Evolutionary conservation across 2,113 vertebrate species (phyloP), one percentile per base, ranked within the genome.

Genomic region (Excalfactoria chinensis): DNA sequence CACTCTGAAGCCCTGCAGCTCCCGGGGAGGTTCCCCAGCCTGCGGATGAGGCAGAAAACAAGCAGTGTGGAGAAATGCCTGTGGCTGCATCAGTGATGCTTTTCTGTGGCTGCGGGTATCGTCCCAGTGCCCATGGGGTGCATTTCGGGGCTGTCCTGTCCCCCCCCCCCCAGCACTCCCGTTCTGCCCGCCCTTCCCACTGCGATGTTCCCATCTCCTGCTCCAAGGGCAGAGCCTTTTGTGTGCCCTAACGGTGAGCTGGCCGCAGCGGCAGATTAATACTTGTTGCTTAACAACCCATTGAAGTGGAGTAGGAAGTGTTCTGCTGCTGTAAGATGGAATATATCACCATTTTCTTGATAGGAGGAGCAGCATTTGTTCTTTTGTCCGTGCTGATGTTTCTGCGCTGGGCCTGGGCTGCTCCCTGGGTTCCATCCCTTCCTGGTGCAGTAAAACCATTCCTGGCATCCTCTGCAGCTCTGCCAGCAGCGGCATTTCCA

Each of bases 221-320:
- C 32, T 86, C n/a, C 59, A 40, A 10, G 48, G 25, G 34, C 46
- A 7, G 17, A 20, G 68, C 34, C 35, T 37, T 37, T 37, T 37
- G 70, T 55, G 11, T 4, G 6, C 51, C 20, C 28, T 23, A 23
- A 32, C 9, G 22, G 35, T 10, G 44, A 69, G 67, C 46, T 49
- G 46, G 49, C 84, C 18, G 25, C 91, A 56, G 89, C 53, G 26
- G 62, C 91, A 87, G 81, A 58, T 71, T 1, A 23, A 69, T 72
- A 19, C 71, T 77, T 15, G 87, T 95, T 95, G 94, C 93, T 95
- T 95, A 83, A 95, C 91, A 95, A 89, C 95, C 40, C 22, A 11
- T 76, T 93, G 82, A 90, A 95, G 89, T 91, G 89, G 85, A 94
- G 43, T 96, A 79, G 95, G 92, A 96, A 96, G 88, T 89, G 82